Percentiles rank a stretch among this genome's conserved stretches.
Conservation (phyloP, 1,140 invertebrate species). For the Belonocnema kinseyi region DNA sequence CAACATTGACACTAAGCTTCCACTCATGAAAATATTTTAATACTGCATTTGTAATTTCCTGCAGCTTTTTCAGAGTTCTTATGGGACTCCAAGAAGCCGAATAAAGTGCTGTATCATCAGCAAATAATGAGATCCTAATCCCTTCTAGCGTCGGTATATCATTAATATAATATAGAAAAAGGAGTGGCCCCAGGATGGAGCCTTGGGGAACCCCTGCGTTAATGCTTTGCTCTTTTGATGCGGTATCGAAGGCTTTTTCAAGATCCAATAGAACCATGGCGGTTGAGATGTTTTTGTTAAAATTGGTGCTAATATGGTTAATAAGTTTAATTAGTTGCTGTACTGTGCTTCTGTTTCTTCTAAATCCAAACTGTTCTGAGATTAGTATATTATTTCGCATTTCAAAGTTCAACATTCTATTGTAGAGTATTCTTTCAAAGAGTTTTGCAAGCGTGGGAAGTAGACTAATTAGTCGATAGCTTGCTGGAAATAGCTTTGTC, state of each 20-base stretch:
- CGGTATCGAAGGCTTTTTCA: constrained; percentile 58
- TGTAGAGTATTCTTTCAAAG: constrained; percentile 31
- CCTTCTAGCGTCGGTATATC: too few relatives aligned
- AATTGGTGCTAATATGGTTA: constrained; percentile 46
- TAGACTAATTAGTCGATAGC: constrained; percentile 46
- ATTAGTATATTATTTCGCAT: constrained; percentile 23
- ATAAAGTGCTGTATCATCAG: neutral
- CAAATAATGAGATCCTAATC: too few relatives aligned
- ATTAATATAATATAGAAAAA: too few relatives aligned
- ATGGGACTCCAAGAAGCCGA: neutral
- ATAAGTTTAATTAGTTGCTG: constrained; percentile 38
- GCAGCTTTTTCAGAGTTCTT: neutral
- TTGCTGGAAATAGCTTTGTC: neutral
- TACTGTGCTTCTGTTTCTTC: constrained; percentile 53
- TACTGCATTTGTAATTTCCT: neutral
- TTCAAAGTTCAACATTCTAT: constrained; percentile 10
- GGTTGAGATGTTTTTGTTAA: constrained; percentile 54
- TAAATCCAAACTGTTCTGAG: constrained; percentile 65
- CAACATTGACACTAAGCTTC: neutral
- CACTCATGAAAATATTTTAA: neutral
- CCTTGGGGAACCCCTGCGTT: too few relatives aligned
- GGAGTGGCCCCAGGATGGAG: too few relatives aligned
- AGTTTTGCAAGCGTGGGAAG: constrained; percentile 33
- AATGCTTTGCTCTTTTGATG: too few relatives aligned
- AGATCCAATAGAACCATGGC: constrained; percentile 59